Conservation (phyloP, 23 tunicate species). For the Trididemnum miniatum region DNA sequence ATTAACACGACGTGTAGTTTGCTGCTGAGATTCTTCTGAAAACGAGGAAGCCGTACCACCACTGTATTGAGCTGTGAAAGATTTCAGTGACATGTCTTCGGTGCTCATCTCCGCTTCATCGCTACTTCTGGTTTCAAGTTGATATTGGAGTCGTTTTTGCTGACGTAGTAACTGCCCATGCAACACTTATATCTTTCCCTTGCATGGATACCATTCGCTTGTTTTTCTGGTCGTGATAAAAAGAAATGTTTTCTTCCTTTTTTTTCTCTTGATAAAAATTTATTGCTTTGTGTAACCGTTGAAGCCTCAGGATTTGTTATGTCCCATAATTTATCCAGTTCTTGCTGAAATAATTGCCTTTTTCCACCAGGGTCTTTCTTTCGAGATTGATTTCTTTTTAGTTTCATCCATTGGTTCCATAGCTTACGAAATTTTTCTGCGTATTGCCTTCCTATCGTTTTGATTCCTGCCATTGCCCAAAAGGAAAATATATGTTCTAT, state of each 20-base stretch:
- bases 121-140: background rate
- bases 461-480: background rate
- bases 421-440: background rate
- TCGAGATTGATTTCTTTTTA: background rate
- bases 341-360: background rate
- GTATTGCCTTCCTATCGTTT: background rate
- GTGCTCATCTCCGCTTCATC: background rate
- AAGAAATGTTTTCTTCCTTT: background rate
- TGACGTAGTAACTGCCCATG: background rate
- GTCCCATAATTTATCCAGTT: background rate
- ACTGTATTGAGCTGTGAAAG: background rate
- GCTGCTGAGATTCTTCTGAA: background rate
- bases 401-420: background rate
- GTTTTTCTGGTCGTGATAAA: background rate
- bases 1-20: background rate
- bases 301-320: background rate
- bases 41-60: background rate
- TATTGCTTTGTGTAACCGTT: background rate
- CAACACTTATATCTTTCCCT: conserved; percentile 3
- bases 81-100: background rate
- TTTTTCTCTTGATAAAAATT: background rate
- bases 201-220: background rate
- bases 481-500: background rate
- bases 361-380: background rate
- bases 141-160: background rate